Evolutionary conservation across 2,797 vertebrate species (phyloP), one percentile per base, ranked within the genome.

Genomic region (Oophaga sylvatica): DNA sequence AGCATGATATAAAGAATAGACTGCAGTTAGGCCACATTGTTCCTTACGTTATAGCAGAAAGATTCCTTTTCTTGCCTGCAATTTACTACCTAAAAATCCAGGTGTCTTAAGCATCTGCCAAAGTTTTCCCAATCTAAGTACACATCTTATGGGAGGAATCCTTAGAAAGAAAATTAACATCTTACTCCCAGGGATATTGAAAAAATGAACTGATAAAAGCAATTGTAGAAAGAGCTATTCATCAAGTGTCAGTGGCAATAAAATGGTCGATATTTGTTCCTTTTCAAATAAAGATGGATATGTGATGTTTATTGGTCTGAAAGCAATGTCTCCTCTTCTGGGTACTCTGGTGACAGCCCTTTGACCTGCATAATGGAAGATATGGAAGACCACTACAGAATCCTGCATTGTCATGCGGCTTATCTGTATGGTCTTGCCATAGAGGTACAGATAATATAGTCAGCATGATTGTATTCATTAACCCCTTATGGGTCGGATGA

Each of bases 11-110:
- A 35, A 4, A 59, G 31, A 56, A 8, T 5, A 45, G 0, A 29
- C 45, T 12, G 16, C 7, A 3, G 59, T 31, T 60, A 31, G 5
- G 1, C 35, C 17, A 20, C 29, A 62, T 41, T 48, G 17, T 81
- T 76, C 22, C 8, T 13, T 53, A 48, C n/a, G 48, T 76, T 48
- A 76, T 53, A 53, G 41, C 48, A 53, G 48, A 53, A 45, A 5
- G 20, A n/a, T 76, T 53, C 22, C 35, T 73, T 48, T 22, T 71
- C 68, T 73, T 73, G 17, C 19, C 73, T n/a, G 45, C 22, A 76
- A 77, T 77, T 77, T 80, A 41, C 60, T 80, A 63, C 60, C 60
- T 80, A 63, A 35, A 80, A n/a, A 63, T 62, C 35, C 79, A 20
- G 78, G 29, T 63, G 78, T 35, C 57, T 62, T 19, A 26, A 26